Base-by-base conservation (phyloP, 2,888 invertebrate species). In the Rutpela maculata region DNA sequence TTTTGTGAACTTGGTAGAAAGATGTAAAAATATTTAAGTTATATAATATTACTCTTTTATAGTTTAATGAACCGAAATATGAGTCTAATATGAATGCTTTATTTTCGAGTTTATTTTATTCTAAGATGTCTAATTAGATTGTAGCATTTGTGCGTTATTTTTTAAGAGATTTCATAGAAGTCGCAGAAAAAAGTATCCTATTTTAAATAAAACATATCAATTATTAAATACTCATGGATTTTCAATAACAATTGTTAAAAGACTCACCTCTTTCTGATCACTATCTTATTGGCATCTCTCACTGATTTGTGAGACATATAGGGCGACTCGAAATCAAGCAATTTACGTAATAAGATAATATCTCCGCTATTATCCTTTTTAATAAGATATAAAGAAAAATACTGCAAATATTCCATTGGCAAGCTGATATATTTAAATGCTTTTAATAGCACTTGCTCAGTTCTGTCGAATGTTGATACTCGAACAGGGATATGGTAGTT, bases 251-350 rank as follows among this genome's bases (percentile, higher is more conserved):
- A 35, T 35, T 3, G 9, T 35, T 35, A 35, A 35, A 50, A 50
- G 15, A 85, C 87, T 86, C 88, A 96, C 96, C 95, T 95, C 92
- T 97, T 98, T 85, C 97, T 93, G 82, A 98, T 91, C 81, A 97
- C 94, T 89, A 99, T 94, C 91, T 94, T 88, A 81, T 89, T 95
- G 88, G 94, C 93, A 81, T 94, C 94, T 79, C 94, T 93, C 77
- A 95, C 93, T 89, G 95, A 94, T 88, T 95, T 95, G 84, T 96
- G 94, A 72, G 98, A 97, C 90, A 99, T 95, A 90, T 95, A 97
- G 0, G 99, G 99, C 82, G 98, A 97, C 92, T 99, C 99, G 92
- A 98, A 99, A 89, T 99, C 96, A 91, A 98, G 97, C 81, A 99
- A 91, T 89, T 96, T 97, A 83, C 98, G 93, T 80, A 98, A 91